These are phyloP conservation scores for Theretra japonica DNA, from an alignment of 2,888 invertebrate genomes.

Conservation along the genomic window DNA sequence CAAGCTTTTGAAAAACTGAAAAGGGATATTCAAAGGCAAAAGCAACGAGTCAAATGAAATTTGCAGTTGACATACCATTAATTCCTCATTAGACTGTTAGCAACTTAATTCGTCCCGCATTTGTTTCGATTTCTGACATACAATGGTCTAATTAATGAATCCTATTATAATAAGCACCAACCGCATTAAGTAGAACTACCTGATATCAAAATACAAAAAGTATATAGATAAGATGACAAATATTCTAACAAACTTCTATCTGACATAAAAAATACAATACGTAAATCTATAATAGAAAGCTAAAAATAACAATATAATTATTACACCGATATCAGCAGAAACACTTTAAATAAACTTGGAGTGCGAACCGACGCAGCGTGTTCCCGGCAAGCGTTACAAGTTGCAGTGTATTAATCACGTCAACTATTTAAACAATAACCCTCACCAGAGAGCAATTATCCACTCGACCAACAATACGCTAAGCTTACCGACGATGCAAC, in stretches of 20 bases:
- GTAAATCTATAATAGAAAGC: background rate
- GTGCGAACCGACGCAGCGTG: background rate
- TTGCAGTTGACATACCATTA: no score
- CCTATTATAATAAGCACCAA: no score
- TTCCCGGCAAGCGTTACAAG: background rate
- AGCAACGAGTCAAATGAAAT: no score
- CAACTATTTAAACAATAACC: conserved; percentile 18
- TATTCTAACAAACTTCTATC: background rate
- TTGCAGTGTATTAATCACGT: conserved; percentile 8
- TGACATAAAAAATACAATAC: background rate
- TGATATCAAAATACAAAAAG: no score
- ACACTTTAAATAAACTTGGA: background rate
- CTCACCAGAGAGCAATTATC: conserved; percentile 15
- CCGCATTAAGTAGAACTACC: no score
- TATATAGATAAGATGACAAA: no score
- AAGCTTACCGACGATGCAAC: conserved; percentile 2
- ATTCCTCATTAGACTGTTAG: no score
- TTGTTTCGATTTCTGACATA: no score
- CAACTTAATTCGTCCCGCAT: no score
- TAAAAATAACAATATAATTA: background rate
- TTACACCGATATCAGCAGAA: background rate
- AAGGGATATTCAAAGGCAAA: no score
- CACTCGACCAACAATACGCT: conserved; percentile 9
- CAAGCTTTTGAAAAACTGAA: no score
- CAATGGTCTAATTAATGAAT: no score